Conservation (phyloP, 2,888 invertebrate species). For the Eumacrocentrus americanus region DNA sequence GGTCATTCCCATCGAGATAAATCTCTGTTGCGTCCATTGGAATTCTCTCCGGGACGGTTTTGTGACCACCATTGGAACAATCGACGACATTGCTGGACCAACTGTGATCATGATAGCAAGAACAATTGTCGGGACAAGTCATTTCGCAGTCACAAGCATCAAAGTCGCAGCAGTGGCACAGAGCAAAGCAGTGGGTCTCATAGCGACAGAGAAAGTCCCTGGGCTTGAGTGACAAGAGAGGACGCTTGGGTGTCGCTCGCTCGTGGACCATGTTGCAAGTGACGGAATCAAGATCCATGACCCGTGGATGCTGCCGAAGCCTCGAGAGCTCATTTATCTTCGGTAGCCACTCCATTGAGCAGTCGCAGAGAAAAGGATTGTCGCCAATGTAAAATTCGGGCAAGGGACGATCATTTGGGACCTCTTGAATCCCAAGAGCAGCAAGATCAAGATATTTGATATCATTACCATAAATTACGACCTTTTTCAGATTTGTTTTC, state of each 20-base stretch:
- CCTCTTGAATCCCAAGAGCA: slow-evolving; percentile 72
- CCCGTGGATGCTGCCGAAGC: slow-evolving; percentile 76
- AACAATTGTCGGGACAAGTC: slow-evolving; percentile 86
- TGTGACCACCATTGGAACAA: slow-evolving; percentile 78
- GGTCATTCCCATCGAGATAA: slow-evolving; percentile 81
- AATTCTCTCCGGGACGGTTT: slow-evolving; percentile 77
- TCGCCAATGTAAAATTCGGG: slow-evolving; percentile 81
- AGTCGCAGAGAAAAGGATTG: slow-evolving; percentile 85
- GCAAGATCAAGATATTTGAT: slow-evolving; percentile 75
- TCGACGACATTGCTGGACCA: slow-evolving; percentile 87
- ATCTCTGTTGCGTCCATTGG: slow-evolving; percentile 91
- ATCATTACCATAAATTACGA: slow-evolving; percentile 77
- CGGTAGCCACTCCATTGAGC: slow-evolving; percentile 86
- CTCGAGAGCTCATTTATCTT: slow-evolving; percentile 78
- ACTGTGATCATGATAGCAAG: slow-evolving; percentile 85
- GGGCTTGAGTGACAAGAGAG: slow-evolving; percentile 72
- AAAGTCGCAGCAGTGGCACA: slow-evolving; percentile 90
- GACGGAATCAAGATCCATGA: slow-evolving; percentile 80
- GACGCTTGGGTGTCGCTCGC: slow-evolving; percentile 67
- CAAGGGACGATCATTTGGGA: slow-evolving; percentile 71
- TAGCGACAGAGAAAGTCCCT: slow-evolving; percentile 83
- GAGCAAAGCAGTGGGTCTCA: slow-evolving; percentile 81
- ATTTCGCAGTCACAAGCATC: slow-evolving; percentile 91
- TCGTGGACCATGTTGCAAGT: slow-evolving; percentile 78
- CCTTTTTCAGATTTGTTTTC: slow-evolving; percentile 75